These are phyloP conservation scores for Pleuronectes platessa DNA, from an alignment of 2,113 vertebrate species.

Conservation along the genomic window DNA sequence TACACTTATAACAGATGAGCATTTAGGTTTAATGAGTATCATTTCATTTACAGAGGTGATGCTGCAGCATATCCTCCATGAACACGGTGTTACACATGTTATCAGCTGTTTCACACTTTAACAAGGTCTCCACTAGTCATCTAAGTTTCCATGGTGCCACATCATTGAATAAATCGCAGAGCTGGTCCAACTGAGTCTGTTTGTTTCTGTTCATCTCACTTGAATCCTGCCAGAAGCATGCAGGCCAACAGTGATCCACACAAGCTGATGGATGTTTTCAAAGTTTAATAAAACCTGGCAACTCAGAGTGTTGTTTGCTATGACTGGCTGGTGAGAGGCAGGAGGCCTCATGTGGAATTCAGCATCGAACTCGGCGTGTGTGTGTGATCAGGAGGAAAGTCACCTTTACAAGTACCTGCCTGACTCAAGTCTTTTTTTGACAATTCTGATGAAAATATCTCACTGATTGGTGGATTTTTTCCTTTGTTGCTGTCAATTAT, in stretches of 20 bases:
- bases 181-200: too few species aligned
- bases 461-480: not conserved
- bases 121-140: too few species aligned
- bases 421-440: not conserved
- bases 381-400: slow-evolving; percentile 1
- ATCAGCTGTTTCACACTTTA: not conserved
- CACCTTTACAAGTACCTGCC: slow-evolving; percentile 15
- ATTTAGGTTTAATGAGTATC: too few species aligned
- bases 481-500: slow-evolving; percentile 2
- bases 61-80: too few species aligned
- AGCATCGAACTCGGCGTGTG: not conserved
- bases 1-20: too few species aligned
- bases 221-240: too few species aligned
- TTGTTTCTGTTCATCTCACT: too few species aligned
- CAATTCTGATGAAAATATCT: not conserved
- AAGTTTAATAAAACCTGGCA: slow-evolving; percentile 14
- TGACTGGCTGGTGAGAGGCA: not conserved
- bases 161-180: too few species aligned
- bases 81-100: too few species aligned
- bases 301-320: slow-evolving; percentile 15
- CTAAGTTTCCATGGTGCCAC: too few species aligned
- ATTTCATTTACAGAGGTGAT: too few species aligned
- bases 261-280: not conserved
- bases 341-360: slow-evolving; percentile 11
- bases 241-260: not conserved